Percentiles rank a stretch among this genome's conserved stretches.
These are phyloP conservation scores for Armadillidium nasatum DNA, from an alignment of 1,140 invertebrate genomes.

Conservation along the genomic window DNA sequence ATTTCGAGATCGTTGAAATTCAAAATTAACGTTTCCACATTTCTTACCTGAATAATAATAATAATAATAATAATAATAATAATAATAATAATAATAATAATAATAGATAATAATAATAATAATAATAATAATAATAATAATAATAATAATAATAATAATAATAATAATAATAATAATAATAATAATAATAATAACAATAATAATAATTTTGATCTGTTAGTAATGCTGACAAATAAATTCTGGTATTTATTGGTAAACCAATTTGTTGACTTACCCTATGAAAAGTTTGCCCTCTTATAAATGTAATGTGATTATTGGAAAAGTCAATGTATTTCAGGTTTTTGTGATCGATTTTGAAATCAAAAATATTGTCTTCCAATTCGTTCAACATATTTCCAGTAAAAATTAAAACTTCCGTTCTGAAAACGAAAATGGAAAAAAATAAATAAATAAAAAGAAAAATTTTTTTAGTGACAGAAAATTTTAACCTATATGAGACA, in stretches of 20 bases:
- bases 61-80: not conserved
- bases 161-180: slow-evolving; percentile 19
- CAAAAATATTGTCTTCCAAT: slow-evolving; percentile 69
- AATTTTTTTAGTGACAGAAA: too few species aligned
- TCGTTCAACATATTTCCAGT: slow-evolving; percentile 63
- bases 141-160: slow-evolving; percentile 17
- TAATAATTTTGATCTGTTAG: too few species aligned
- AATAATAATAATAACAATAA: not conserved
- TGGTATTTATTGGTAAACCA: too few species aligned
- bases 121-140: slow-evolving; percentile 16
- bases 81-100: not conserved
- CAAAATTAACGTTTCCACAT: slow-evolving; percentile 19
- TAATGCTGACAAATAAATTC: too few species aligned
- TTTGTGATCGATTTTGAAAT: slow-evolving; percentile 58
- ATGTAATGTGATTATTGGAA: slow-evolving; percentile 68
- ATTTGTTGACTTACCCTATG: slow-evolving; percentile 50
- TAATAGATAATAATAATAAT: not conserved
- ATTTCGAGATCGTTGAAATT: slow-evolving; percentile 25
- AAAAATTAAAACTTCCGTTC: slow-evolving; percentile 63
- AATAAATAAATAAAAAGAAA: too few species aligned
- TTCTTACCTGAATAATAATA: not conserved
- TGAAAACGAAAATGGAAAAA: slow-evolving; percentile 21
- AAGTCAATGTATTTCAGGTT: slow-evolving; percentile 65
- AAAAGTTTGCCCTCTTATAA: slow-evolving; percentile 70
- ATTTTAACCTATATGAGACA: too few species aligned